These are phyloP conservation scores for Protobothrops mucrosquamatus DNA, from an alignment of 2,113 vertebrate species.

Conservation along the genomic window DNA sequence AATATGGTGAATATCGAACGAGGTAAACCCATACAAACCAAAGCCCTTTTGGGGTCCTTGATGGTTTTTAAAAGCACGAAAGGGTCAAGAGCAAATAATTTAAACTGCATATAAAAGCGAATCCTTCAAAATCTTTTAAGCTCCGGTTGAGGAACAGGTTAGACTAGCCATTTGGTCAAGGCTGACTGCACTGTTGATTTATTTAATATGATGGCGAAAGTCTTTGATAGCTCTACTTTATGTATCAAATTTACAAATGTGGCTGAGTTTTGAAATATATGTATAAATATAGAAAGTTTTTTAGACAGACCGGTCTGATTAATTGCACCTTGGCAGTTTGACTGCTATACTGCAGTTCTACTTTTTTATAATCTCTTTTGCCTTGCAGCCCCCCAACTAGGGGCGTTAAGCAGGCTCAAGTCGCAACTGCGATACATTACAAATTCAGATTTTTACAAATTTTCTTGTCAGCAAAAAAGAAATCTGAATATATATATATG, in stretches of 20 bases:
- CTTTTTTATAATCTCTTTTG: too few relatives aligned
- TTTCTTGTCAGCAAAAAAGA: too few relatives aligned
- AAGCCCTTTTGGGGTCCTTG: neutral
- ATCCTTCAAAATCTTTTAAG: neutral
- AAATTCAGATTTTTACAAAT: too few relatives aligned
- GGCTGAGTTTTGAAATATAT: neutral
- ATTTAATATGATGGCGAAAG: neutral
- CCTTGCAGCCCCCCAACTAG: too few relatives aligned
- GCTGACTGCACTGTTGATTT: neutral
- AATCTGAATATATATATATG: too few relatives aligned
- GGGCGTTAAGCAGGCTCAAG: too few relatives aligned
- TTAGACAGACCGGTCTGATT: too few relatives aligned
- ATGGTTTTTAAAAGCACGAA: neutral
- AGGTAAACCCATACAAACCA: neutral
- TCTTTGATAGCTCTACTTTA: neutral
- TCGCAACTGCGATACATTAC: too few relatives aligned
- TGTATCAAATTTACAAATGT: neutral
- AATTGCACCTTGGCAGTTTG: too few relatives aligned
- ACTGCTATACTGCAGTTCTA: too few relatives aligned
- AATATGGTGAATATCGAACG: neutral
- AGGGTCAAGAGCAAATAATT: neutral
- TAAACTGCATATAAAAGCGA: neutral
- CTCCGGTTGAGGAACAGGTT: neutral
- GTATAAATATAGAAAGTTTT: too few relatives aligned
- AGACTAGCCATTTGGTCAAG: neutral